Percentiles rank a stretch among this genome's conserved stretches.
Evolutionary conservation across 2,113 vertebrate genomes (phyloP).

Genomic region (Paramormyrops kingsleyae): DNA sequence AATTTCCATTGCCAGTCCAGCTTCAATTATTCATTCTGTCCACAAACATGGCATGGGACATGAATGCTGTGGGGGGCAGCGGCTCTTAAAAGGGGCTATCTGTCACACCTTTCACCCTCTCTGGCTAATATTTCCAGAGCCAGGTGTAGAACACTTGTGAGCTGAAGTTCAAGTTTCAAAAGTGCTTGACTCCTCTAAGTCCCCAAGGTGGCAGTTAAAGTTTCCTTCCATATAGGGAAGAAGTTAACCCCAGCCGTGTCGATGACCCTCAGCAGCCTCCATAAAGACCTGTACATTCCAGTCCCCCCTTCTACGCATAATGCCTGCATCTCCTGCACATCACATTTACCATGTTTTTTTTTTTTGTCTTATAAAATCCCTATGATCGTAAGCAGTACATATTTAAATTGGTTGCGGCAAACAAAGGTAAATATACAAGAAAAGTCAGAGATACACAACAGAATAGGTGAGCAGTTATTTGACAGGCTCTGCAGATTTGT

Average conservation of each 20-base stretch:
- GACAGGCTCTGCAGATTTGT: neutral
- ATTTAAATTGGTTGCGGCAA: neutral
- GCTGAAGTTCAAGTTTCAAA: conserved; percentile 8
- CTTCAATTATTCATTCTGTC: conserved; percentile 21
- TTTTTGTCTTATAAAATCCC: neutral
- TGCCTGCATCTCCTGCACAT: neutral
- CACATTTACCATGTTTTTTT: neutral
- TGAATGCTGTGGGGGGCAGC: neutral
- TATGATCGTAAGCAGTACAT: neutral
- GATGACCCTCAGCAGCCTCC: neutral
- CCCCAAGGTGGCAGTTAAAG: conserved; percentile 18
- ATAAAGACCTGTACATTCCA: neutral
- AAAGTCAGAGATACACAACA: neutral
- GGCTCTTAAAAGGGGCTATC: neutral
- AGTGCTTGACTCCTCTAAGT: neutral
- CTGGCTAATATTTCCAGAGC: neutral
- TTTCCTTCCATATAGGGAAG: neutral
- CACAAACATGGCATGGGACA: neutral
- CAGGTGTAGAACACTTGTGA: neutral
- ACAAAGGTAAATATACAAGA: neutral
- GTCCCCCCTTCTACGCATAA: neutral
- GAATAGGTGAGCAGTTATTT: neutral
- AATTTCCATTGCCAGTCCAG: neutral
- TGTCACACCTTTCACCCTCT: neutral
- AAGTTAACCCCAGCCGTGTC: neutral